Evolutionary conservation across 2,888 invertebrate species (phyloP), one percentile per base, ranked within the genome.

Genomic region (Anaspis maculata): DNA sequence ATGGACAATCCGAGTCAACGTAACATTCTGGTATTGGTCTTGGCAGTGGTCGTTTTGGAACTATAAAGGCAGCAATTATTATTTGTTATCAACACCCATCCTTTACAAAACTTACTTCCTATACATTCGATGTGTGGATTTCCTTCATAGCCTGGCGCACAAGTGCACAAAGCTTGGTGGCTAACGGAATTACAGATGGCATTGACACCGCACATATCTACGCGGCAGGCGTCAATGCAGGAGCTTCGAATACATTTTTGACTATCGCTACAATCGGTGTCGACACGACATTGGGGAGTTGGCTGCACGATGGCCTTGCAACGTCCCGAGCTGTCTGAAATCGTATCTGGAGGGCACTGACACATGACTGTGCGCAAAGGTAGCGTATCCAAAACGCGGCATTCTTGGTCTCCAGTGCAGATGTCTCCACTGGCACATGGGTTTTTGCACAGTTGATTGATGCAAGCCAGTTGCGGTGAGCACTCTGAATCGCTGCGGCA

Each of bases 341-440:
- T 73, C 1, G 83, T 85, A 41, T 89, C 88, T 23, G 81, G 73
- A 10, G 88, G 85, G 64, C 91, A 92, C 53, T 83, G 77, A 57
- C 91, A 91, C 49, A 89, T 83, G 49, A 90, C 79, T 0, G 89
- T 88, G 30, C 88, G 76, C 42, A 89, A 65, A 2, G 91, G 89
- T 26, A 82, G 57, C 0, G 86, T 79, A 48, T 88, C 85, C 7
- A 84, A 68, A 0, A 87, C 84, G 37, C 77, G 72, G 60, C 91
- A 91, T 37, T 80, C 74, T 48, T 91, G 85, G 44, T 84, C 84
- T 3, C 73, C 68, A 10, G 77, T 78, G 56, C 91, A 91, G 25
- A 85, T 76, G 45, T 78, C 76, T 5, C 77, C 74, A 3, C 73
- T 64, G 7, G 74, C 65, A 53, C 91, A 92, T 3, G 88, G 83